These are phyloP conservation scores for Bujurquina vittata DNA, from an alignment of 2,113 vertebrate genomes.

Conservation along the genomic window DNA sequence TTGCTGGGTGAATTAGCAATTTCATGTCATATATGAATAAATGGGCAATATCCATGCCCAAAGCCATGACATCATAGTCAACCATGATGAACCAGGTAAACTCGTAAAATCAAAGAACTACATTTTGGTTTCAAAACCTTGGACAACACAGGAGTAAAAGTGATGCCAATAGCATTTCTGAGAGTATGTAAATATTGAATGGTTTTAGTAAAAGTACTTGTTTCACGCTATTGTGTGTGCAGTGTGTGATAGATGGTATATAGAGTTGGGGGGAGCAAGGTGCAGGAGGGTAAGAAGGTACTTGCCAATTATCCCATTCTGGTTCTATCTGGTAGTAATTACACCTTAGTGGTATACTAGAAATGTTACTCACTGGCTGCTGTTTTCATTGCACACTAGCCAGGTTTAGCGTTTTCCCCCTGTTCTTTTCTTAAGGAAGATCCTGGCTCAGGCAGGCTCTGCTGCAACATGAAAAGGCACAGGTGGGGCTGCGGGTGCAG, in stretches of 20 bases:
- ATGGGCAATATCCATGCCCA: slow-evolving; percentile 3
- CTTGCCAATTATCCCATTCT: slow-evolving; percentile 63
- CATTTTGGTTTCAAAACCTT: not conserved
- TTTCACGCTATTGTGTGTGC: slow-evolving; percentile 4
- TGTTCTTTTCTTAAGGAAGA: slow-evolving; percentile 70
- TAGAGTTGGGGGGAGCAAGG: not conserved
- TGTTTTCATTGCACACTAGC: slow-evolving; percentile 68
- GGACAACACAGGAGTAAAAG: not conserved
- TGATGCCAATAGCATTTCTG: not conserved
- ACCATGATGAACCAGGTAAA: not conserved
- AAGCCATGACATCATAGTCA: not conserved
- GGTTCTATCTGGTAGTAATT: slow-evolving; percentile 69
- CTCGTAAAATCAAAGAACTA: not conserved
- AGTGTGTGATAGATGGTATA: not conserved
- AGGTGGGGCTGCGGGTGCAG: slow-evolving; percentile 79
- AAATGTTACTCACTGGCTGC: slow-evolving; percentile 61
- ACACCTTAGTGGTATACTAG: slow-evolving; percentile 58
- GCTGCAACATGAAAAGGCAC: slow-evolving; percentile 77
- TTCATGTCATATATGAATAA: slow-evolving; percentile 15
- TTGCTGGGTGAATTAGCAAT: slow-evolving; percentile 30
- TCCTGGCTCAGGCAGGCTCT: slow-evolving; percentile 67
- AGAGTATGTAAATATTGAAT: not conserved
- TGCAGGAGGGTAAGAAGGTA: not conserved
- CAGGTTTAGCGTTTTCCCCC: slow-evolving; percentile 62
- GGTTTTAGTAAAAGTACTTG: fast-evolving